These are phyloP conservation scores for Atrichornis clamosus DNA, from an alignment of 2,113 vertebrate species.

Conservation along the genomic window DNA sequence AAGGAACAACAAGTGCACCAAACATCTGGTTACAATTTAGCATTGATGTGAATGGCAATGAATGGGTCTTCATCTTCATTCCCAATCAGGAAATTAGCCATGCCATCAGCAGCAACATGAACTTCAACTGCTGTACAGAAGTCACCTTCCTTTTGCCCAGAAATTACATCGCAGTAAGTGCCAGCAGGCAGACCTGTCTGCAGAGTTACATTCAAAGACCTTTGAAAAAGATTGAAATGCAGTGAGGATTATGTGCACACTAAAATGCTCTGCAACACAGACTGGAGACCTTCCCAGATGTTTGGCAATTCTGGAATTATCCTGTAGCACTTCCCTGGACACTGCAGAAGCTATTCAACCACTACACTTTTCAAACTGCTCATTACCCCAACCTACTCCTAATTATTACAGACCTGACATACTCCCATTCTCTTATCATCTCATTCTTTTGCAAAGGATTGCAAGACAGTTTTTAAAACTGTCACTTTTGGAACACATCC, in stretches of 20 bases:
- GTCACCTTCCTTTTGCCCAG: conserved; percentile 81
- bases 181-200: conserved; percentile 85
- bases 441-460: accelerated
- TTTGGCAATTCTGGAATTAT: not conserved
- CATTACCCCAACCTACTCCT: not conserved
- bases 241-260: not conserved
- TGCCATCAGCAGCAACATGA: conserved; percentile 77
- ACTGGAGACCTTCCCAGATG: not conserved
- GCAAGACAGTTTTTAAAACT: not conserved
- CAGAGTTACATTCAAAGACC: conserved; percentile 77
- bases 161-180: conserved; percentile 93
- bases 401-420: not conserved
- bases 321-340: not conserved
- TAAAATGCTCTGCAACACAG: not conserved
- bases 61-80: conserved; percentile 83
- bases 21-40: conserved; percentile 69
- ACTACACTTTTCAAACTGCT: not conserved
- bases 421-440: accelerated
- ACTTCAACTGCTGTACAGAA: conserved; percentile 77
- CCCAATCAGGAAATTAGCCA: conserved; percentile 80
- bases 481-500: not conserved
- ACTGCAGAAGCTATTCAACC: not conserved
- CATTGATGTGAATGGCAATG: conserved; percentile 80
- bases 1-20: not conserved
- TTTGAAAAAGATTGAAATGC: conserved; percentile 35